Conservation (phyloP, 2,888 invertebrate species). For the Horisme vitalbata region DNA sequence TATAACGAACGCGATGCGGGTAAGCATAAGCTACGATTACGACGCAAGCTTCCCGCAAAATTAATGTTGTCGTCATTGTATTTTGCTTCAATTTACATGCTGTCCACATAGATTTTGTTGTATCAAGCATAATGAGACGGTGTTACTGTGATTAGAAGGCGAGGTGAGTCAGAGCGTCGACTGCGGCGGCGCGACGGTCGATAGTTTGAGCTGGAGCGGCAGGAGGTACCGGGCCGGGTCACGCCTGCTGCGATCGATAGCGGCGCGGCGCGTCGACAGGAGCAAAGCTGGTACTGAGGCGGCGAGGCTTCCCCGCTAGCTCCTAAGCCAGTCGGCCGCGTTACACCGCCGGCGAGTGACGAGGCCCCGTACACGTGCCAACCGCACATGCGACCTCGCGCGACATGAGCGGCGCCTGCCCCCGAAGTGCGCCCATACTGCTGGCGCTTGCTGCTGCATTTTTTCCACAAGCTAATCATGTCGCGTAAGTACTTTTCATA, state of each 20-base stretch:
- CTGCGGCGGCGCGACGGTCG: constrained; percentile 72
- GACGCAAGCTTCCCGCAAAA: too few relatives aligned
- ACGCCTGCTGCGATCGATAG: constrained; percentile 66
- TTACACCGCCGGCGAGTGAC: constrained; percentile 53
- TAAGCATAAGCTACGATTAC: too few relatives aligned
- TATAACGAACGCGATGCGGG: too few relatives aligned
- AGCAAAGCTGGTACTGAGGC: constrained; percentile 55
- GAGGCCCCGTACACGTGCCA: constrained; percentile 36
- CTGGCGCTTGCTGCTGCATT: constrained; percentile 84
- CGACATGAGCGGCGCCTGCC: constrained; percentile 81
- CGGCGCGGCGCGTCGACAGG: constrained; percentile 69
- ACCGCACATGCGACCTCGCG: constrained; percentile 67
- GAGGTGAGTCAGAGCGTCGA: constrained; percentile 60
- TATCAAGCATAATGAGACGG: too few relatives aligned
- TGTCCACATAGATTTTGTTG: too few relatives aligned
- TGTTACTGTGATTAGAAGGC: constrained; percentile 64
- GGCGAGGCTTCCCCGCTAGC: constrained; percentile 48
- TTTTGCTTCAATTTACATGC: too few relatives aligned
- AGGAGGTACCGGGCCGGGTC: constrained; percentile 75
- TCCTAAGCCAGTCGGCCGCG: constrained; percentile 64
- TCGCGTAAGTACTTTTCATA: constrained; percentile 80
- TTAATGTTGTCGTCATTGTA: too few relatives aligned
- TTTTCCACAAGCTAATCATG: constrained; percentile 82
- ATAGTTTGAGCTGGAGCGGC: constrained; percentile 67
- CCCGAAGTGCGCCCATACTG: constrained; percentile 83